phyloP scores from a whole-genome alignment of 2,113 vertebrate species.

The Pachycephala philippinensis region DNA sequence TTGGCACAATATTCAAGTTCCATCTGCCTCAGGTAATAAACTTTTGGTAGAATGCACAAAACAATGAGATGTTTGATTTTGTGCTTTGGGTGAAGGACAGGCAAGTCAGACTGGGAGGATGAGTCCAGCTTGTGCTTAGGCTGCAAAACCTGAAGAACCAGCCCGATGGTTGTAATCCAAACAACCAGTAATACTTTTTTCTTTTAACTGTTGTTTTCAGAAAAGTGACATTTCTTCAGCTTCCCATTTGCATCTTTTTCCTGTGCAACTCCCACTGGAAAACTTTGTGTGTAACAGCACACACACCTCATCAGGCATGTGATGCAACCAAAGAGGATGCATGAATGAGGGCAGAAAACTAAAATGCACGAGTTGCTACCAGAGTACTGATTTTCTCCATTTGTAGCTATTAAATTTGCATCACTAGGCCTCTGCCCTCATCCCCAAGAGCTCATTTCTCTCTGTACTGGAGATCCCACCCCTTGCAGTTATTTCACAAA shows the following conservation, averaged over 20 bases:
- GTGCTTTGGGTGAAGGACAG: background rate
- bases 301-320: accelerated
- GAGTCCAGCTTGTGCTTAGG: background rate
- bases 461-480: background rate
- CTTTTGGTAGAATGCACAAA: background rate
- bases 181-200: background rate
- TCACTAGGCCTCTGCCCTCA: background rate
- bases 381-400: background rate
- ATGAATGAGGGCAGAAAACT: background rate
- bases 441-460: background rate
- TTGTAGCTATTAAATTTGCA: background rate
- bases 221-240: background rate
- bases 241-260: background rate
- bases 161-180: accelerated
- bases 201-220: background rate
- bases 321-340: background rate
- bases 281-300: background rate
- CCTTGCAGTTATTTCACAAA: background rate
- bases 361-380: background rate
- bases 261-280: background rate
- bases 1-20: background rate
- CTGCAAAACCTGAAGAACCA: background rate
- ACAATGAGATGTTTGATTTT: background rate
- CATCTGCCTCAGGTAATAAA: background rate
- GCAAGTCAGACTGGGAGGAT: background rate